Evolutionary conservation across 2,113 vertebrate genomes (phyloP).

Genomic region (Oreochromis aureus): DNA sequence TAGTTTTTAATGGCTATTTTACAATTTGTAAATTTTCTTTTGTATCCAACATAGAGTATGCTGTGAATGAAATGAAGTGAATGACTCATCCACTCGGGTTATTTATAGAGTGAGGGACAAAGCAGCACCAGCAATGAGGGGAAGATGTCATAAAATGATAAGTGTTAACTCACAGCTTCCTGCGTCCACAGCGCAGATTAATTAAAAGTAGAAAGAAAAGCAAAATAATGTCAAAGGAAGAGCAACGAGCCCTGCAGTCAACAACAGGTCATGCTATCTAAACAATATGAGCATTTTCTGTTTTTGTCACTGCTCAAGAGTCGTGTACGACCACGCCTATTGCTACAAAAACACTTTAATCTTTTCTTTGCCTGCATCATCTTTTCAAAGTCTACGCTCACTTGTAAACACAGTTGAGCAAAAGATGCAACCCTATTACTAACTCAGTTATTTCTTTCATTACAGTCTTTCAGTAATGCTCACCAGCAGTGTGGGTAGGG

Average conservation of each 20-base stretch:
- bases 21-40: not conserved
- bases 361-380: not conserved
- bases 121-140: not conserved
- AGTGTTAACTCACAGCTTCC: not conserved
- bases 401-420: not conserved
- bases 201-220: not conserved
- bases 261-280: not conserved
- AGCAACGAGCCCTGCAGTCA: not conserved
- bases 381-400: not conserved
- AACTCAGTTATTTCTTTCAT: not conserved
- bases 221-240: not conserved
- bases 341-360: not conserved
- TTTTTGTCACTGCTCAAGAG: not conserved
- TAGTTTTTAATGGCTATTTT: not conserved
- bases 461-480: not conserved
- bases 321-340: not conserved
- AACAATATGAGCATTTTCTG: not conserved
- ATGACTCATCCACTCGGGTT: constrained; percentile 12
- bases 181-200: not conserved
- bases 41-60: not conserved
- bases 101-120: constrained; percentile 9
- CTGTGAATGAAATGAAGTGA: not conserved
- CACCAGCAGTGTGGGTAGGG: not conserved
- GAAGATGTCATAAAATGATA: not conserved
- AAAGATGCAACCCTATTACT: not conserved